Conservation (phyloP, 1,140 invertebrate species). For the Brachionus sp. region DNA sequence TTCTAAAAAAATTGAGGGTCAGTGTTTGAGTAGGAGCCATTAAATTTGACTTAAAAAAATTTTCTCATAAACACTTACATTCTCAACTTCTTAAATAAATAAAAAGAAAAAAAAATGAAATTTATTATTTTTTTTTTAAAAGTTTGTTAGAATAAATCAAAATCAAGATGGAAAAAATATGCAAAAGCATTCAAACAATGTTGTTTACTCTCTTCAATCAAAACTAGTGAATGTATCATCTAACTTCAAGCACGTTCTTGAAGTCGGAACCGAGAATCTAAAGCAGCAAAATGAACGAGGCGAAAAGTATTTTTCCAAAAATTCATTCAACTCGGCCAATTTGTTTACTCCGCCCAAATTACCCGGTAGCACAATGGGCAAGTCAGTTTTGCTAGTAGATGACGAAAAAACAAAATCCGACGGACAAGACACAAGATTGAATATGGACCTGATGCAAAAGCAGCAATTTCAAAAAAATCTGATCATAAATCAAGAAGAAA, state of each 20-base stretch:
- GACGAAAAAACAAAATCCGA: slow-evolving; percentile 14
- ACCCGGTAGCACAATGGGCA: slow-evolving; percentile 36
- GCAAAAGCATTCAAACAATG: slow-evolving; percentile 89
- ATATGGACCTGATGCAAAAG: slow-evolving; percentile 38
- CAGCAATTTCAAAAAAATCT: slow-evolving; percentile 18
- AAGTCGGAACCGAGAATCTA: slow-evolving; percentile 71
- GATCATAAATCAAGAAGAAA: slow-evolving; percentile 61
- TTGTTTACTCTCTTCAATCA: slow-evolving; percentile 79
- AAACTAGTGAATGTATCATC: slow-evolving; percentile 92
- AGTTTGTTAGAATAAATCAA: slow-evolving; percentile 58
- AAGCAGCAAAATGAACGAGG: slow-evolving; percentile 33
- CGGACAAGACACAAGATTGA: slow-evolving; percentile 47
- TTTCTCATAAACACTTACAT: too few relatives aligned
- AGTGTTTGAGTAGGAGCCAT: too few relatives aligned
- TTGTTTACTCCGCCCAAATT: slow-evolving; percentile 8
- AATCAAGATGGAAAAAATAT: slow-evolving; percentile 71
- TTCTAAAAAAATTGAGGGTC: too few relatives aligned
- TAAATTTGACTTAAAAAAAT: too few relatives aligned
- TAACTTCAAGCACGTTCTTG: slow-evolving; percentile 87
- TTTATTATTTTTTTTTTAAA: slow-evolving; percentile 48
- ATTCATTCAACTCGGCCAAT: neutral
- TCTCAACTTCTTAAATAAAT: too few relatives aligned
- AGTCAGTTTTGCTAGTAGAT: slow-evolving; percentile 24
- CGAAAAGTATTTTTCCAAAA: slow-evolving; percentile 45
- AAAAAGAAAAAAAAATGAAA: too few relatives aligned